phyloP scores from a whole-genome alignment of 2,888 invertebrate species.

The Prenolepis imparis region DNA sequence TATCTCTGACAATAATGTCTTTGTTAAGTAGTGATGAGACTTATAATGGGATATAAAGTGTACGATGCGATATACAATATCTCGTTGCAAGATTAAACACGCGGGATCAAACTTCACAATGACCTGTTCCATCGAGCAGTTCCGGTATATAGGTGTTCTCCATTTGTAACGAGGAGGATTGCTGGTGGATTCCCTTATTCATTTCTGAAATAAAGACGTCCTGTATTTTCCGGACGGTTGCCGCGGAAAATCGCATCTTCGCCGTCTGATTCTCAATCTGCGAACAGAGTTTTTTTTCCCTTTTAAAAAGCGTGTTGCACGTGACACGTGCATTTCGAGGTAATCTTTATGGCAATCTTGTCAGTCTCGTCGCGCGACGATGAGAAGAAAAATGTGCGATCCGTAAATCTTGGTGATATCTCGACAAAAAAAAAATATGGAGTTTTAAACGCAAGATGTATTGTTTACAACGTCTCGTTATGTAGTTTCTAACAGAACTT shows the following conservation, averaged over 20 bases:
- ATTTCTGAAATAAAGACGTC: slow-evolving; percentile 89
- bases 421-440: slow-evolving; percentile 31
- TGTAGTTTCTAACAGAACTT: slow-evolving; percentile 53
- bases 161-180: slow-evolving; percentile 91
- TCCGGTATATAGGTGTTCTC: slow-evolving; percentile 93
- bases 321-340: neutral
- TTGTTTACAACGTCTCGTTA: slow-evolving; percentile 30
- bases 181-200: slow-evolving; percentile 88
- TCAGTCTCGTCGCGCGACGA: neutral
- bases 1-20: neutral
- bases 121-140: slow-evolving; percentile 91
- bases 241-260: slow-evolving; percentile 85
- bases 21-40: neutral
- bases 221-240: slow-evolving; percentile 87
- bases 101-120: slow-evolving; percentile 49
- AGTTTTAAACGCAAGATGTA: neutral
- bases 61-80: slow-evolving; percentile 1
- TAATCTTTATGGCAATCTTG: slow-evolving; percentile 21
- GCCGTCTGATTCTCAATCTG: slow-evolving; percentile 81
- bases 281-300: slow-evolving; percentile 34
- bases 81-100: neutral
- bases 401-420: slow-evolving; percentile 42
- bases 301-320: slow-evolving; percentile 5
- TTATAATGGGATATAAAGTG: neutral
- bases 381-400: slow-evolving; percentile 36